A percentile compares a stretch with the other conserved stretches of the same genome.
phyloP scores from a whole-genome alignment of 2,888 invertebrate species.

The Drosophila testacea region DNA sequence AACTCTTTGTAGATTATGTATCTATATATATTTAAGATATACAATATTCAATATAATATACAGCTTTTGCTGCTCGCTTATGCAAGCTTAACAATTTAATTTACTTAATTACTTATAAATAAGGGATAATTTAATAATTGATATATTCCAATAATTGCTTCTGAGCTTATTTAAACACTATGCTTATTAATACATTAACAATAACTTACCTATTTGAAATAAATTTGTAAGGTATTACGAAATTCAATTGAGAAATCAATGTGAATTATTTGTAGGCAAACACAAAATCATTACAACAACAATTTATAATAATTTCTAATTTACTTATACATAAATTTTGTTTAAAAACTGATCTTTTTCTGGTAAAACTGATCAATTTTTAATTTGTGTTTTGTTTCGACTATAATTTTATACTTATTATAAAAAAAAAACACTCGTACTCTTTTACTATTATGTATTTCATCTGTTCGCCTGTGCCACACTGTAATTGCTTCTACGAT shows the following conservation, averaged over 20 bases:
- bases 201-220: neutral
- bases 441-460: slow-evolving; percentile 83
- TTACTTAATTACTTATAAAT: slow-evolving; percentile 15
- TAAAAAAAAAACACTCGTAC: slow-evolving; percentile 71
- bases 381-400: slow-evolving; percentile 43
- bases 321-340: neutral
- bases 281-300: neutral
- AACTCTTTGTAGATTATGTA: slow-evolving; percentile 1
- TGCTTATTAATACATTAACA: slow-evolving; percentile 15
- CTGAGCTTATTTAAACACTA: slow-evolving; percentile 8
- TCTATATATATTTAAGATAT: neutral
- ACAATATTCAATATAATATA: slow-evolving; percentile 4
- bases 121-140: slow-evolving; percentile 1
- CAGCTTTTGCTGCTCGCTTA: slow-evolving; percentile 49
- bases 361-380: neutral
- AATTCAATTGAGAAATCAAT: neutral
- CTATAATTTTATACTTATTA: slow-evolving; percentile 61
- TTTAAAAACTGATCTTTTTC: neutral
- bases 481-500: slow-evolving; percentile 83
- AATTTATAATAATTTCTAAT: neutral
- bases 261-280: neutral
- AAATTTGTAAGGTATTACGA: slow-evolving; percentile 9
- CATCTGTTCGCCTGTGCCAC: slow-evolving; percentile 84
- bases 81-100: slow-evolving; percentile 32
- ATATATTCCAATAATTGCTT: slow-evolving; percentile 12